These are phyloP conservation scores for Actenoides hombroni DNA, from an alignment of 2,113 vertebrate species.

Conservation along the genomic window DNA sequence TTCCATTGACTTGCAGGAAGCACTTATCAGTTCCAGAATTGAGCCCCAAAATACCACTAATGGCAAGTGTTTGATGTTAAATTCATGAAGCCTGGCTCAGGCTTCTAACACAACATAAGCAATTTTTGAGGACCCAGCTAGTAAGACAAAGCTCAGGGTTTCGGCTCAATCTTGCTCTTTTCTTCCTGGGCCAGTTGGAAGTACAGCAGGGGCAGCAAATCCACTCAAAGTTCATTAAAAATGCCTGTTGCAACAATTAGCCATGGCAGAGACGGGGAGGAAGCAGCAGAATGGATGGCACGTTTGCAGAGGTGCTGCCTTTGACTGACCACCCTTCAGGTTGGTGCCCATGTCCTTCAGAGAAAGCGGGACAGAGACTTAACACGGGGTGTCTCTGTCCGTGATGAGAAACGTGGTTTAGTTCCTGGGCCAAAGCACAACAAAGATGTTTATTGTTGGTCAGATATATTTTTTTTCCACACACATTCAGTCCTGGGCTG, in stretches of 20 bases:
- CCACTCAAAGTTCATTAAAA: not conserved
- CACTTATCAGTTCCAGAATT: not conserved
- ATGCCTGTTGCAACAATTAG: no score
- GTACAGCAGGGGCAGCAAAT: not conserved
- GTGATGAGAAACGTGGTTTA: not conserved
- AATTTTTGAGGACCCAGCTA: not conserved
- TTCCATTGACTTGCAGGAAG: not conserved
- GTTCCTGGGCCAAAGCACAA: not conserved
- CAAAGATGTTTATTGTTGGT: not conserved
- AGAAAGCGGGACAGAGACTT: not conserved
- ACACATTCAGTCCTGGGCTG: not conserved
- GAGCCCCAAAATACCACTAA: not conserved
- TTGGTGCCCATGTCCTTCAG: accelerated
- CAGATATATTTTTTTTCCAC: no score
- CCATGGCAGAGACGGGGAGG: not conserved
- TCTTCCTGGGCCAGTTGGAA: not conserved
- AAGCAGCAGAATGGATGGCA: not conserved
- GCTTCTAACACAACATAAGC: not conserved
- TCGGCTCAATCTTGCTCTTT: not conserved
- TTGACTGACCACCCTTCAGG: not conserved
- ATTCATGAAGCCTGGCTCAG: not conserved
- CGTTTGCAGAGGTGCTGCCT: not conserved
- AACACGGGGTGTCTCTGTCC: not conserved
- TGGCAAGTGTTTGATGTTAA: not conserved
- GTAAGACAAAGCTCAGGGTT: not conserved